A percentile compares a stretch with the other conserved stretches of the same genome.
These are phyloP conservation scores for Parascotia fuliginaria DNA, from an alignment of 2,888 invertebrate species.

Conservation along the genomic window DNA sequence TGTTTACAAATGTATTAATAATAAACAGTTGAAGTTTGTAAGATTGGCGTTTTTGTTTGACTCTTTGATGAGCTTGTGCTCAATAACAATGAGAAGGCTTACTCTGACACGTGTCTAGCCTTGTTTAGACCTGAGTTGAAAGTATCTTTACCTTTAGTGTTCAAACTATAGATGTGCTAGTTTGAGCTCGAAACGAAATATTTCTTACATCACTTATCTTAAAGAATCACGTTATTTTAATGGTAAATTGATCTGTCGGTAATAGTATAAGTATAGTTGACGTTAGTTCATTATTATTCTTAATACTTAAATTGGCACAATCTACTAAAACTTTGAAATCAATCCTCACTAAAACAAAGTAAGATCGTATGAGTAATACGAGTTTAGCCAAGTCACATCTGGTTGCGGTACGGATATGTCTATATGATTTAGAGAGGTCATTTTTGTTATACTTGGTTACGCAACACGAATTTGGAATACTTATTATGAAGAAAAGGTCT, in stretches of 20 bases:
- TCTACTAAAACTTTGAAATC: not conserved
- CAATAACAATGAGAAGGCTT: not conserved
- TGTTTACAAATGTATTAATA: slow-evolving; percentile 13
- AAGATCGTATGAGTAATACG: slow-evolving; percentile 30
- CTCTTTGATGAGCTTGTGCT: not conserved
- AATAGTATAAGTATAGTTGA: no score
- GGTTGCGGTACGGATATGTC: slow-evolving; percentile 31
- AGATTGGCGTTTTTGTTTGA: not conserved
- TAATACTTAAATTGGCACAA: not conserved
- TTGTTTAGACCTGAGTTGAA: no score
- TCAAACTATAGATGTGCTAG: no score
- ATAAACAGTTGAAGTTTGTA: not conserved
- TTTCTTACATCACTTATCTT: no score
- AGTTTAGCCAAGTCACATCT: slow-evolving; percentile 26
- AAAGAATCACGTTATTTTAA: no score
- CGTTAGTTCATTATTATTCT: no score
- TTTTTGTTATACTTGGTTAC: slow-evolving; percentile 30
- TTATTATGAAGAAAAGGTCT: not conserved
- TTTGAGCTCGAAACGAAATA: no score
- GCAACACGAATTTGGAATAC: slow-evolving; percentile 18
- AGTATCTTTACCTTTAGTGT: no score
- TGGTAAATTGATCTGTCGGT: no score
- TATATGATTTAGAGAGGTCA: slow-evolving; percentile 30
- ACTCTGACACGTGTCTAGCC: not conserved
- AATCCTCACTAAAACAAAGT: slow-evolving; percentile 1